A percentile compares a stretch with the other conserved stretches of the same genome.
These are phyloP conservation scores for Tillus elongatus DNA, from an alignment of 2,888 invertebrate species.

Conservation along the genomic window DNA sequence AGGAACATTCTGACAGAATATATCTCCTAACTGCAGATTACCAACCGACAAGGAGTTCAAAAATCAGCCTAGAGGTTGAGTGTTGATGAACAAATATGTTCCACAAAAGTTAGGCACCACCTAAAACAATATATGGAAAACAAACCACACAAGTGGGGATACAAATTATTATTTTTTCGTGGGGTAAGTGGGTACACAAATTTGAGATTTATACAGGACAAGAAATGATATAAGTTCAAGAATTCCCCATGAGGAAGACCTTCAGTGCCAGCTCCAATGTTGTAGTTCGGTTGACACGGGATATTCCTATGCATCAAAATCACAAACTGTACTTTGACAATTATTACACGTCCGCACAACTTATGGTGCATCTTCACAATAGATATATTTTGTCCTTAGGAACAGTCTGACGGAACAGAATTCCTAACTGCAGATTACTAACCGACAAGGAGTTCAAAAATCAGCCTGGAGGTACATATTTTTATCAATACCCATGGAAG, in stretches of 20 bases:
- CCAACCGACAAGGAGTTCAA: neutral
- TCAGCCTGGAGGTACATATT: neutral
- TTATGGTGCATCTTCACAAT: neutral
- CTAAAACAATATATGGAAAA: no score
- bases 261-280: conserved; percentile 2
- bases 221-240: neutral
- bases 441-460: neutral
- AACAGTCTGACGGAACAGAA: neutral
- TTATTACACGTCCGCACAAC: neutral
- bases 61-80: neutral
- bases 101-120: no score
- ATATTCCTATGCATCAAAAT: neutral
- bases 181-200: conserved; percentile 2
- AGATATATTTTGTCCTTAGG: neutral
- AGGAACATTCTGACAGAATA: neutral
- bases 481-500: no score
- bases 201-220: neutral
- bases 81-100: no score
- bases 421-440: conserved; percentile 2
- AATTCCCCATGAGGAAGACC: neutral
- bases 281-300: neutral
- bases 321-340: conserved; percentile 1
- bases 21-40: neutral
- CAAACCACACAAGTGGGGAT: conserved; percentile 1
- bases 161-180: neutral